Base-by-base conservation (phyloP, 2,113 vertebrate genomes). In the Plecturocebus donacophilus region DNA sequence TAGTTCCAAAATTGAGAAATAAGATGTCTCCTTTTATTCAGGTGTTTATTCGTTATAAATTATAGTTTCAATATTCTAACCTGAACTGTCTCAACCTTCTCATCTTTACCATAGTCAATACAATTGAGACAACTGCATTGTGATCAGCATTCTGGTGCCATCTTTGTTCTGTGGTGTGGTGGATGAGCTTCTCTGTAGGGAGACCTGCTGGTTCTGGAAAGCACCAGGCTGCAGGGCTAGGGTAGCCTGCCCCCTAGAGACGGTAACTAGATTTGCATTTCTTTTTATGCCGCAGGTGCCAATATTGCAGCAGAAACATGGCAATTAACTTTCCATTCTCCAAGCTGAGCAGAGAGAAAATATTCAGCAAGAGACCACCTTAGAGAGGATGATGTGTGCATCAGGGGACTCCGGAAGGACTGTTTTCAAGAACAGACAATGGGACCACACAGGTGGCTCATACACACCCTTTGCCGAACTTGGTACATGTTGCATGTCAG, bases 401-500 rank as follows among this genome's bases (percentile, higher is more conserved):
- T 66, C n/a, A 66, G 77, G 3, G 2, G 52, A 35, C 56, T 54
- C 38, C 21, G 3, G 35, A 45, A 90, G 45, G 42, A 19, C 17
- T 0, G 1, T 17, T 27, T 82, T 30, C 47, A 20, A 47, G 87
- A 7, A 80, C 9, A 71, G 20, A 16, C 19, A 19, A 4, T 2
- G 76, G 49, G 3, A 27, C 6, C 3, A 13, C 11, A 8, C n/a
- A 58, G 79, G 16, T 2, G 13, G 66, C 23, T 52, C 10, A 71
- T 77, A 98, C 98, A 0, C 96, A 99, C 99, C 99, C 99, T 98
- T 64, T 99, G 99, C 30, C 99, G 99, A 97, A 99, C 99, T 98
- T 98, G 99, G 94, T 99, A 99, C 97, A 99, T 99, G 96, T 99
- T 99, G 94, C 98, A 99, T 30, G 99, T 99, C 97, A 99, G 98